Conservation (phyloP, 1,140 invertebrate genomes). For the Dendroctonus ponderosae region DNA sequence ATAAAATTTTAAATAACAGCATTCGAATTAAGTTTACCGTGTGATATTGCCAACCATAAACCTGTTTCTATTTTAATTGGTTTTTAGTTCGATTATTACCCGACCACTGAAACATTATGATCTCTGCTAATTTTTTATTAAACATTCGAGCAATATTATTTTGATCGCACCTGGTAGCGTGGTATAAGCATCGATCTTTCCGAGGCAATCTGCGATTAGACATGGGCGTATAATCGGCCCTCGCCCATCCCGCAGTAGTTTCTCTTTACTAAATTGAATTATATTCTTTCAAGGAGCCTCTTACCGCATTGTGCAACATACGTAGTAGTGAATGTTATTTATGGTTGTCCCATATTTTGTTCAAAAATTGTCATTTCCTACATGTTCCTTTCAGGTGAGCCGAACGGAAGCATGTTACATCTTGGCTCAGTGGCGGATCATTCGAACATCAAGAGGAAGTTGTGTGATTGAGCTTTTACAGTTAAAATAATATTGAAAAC, state of each 20-base stretch:
- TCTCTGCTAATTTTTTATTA: not conserved
- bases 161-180: slow-evolving; percentile 3
- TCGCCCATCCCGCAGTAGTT: slow-evolving; percentile 18
- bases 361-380: too few species aligned
- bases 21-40: not conserved
- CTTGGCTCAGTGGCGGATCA: too few species aligned
- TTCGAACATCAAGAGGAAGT: too few species aligned
- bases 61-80: not conserved
- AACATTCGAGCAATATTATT: not conserved
- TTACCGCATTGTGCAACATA: slow-evolving; percentile 11
- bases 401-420: too few species aligned
- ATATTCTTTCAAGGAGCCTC: slow-evolving; percentile 14
- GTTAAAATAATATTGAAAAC: too few species aligned
- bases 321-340: slow-evolving; percentile 5
- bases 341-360: not conserved
- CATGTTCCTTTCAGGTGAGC: too few species aligned
- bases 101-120: not conserved
- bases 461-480: too few species aligned
- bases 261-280: slow-evolving; percentile 23
- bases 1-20: not conserved
- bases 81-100: too few species aligned
- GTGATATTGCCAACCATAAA: not conserved
- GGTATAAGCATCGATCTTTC: slow-evolving; percentile 14
- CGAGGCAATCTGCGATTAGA: slow-evolving; percentile 16
- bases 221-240: slow-evolving; percentile 24